Evolutionary conservation across 2,797 vertebrate genomes (phyloP).

Genomic region (Sebastolobus alascanus): DNA sequence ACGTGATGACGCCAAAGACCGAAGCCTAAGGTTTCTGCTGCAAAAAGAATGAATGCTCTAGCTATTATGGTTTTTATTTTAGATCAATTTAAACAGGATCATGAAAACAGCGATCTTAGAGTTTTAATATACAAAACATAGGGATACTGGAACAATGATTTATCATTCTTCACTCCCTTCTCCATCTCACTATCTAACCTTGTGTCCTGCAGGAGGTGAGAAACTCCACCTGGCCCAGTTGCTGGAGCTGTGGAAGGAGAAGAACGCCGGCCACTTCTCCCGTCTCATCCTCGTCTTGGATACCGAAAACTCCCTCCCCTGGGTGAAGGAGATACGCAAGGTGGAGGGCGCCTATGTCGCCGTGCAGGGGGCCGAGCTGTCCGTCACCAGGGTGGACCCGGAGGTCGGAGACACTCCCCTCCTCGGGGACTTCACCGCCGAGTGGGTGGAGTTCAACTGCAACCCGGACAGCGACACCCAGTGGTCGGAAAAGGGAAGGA

Average conservation of each 20-base stretch:
- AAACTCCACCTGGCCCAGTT: slow-evolving; percentile 89
- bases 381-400: slow-evolving; percentile 79
- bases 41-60: no score
- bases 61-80: no score
- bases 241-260: slow-evolving; percentile 95
- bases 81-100: no score
- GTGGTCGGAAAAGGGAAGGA: slow-evolving; percentile 90
- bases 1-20: no score
- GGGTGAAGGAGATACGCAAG: slow-evolving; percentile 93
- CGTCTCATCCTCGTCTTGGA: slow-evolving; percentile 95
- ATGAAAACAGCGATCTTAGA: no score
- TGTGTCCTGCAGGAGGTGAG: slow-evolving; percentile 87
- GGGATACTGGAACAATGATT: background rate
- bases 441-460: slow-evolving; percentile 99
- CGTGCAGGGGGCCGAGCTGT: slow-evolving; percentile 92
- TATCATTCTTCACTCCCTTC: background rate
- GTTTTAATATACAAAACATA: background rate
- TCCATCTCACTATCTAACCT: background rate
- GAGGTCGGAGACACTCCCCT: slow-evolving; percentile 86
- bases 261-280: slow-evolving; percentile 91
- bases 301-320: slow-evolving; percentile 91
- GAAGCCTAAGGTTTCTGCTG: no score
- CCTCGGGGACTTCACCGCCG: slow-evolving; percentile 94
- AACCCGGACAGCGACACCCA: slow-evolving; percentile 87
- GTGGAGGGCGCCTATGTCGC: slow-evolving; percentile 91